Conservation (phyloP, 2,797 vertebrate genomes). For the Nyctalus aviator region DNA sequence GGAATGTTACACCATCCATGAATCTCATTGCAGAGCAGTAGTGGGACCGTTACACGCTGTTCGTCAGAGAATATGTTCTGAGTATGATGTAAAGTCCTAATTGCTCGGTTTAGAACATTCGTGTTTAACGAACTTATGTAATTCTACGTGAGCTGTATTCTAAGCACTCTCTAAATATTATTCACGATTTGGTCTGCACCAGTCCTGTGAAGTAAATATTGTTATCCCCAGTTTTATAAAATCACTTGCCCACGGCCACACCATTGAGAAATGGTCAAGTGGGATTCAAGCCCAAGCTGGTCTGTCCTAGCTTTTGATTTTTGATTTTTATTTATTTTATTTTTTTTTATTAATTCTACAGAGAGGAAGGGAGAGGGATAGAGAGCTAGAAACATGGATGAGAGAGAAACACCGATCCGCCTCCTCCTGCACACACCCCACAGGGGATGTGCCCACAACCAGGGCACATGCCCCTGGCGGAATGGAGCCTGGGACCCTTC, state of each 20-base stretch:
- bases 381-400: too few species aligned
- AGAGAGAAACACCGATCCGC: too few species aligned
- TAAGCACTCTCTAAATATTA: neutral
- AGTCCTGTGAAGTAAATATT: neutral
- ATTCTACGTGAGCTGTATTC: neutral
- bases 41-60: neutral
- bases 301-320: neutral
- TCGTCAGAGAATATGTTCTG: neutral
- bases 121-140: neutral
- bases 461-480: too few species aligned
- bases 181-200: neutral
- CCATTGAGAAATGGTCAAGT: neutral
- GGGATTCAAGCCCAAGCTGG: neutral
- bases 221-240: neutral
- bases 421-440: too few species aligned
- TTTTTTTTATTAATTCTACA: too few species aligned
- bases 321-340: too few species aligned
- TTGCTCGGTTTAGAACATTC: neutral
- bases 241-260: neutral
- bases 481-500: too few species aligned
- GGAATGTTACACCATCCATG: neutral
- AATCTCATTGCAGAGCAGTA: conserved; percentile 20
- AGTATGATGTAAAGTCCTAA: neutral
- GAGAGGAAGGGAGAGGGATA: too few species aligned
- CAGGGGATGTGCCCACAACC: too few species aligned